Conservation (phyloP, 92 coral and sea anemone species). For the Porites cylindrica region DNA sequence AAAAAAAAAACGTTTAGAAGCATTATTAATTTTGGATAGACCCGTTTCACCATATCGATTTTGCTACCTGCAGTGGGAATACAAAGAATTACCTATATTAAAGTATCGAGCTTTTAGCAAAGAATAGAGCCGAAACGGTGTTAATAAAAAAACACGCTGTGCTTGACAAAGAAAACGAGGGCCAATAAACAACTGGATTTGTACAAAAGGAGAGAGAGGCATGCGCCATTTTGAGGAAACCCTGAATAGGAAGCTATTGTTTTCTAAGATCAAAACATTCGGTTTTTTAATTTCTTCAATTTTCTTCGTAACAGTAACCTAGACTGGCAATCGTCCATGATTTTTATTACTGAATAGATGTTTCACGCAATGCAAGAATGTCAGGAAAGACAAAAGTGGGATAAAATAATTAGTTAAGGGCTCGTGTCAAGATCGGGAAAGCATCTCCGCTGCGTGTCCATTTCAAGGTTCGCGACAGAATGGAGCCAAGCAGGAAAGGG, state of each 20-base stretch:
- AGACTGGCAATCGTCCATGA: constrained; percentile 50
- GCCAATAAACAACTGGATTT: neutral
- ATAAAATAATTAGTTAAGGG: neutral
- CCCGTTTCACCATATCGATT: neutral
- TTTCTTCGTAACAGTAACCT: neutral
- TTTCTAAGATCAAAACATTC: constrained; percentile 7
- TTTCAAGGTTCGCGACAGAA: constrained; percentile 30
- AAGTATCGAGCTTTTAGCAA: neutral
- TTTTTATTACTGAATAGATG: constrained; percentile 21
- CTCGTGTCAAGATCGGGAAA: neutral
- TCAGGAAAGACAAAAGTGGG: neutral
- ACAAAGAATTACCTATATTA: neutral
- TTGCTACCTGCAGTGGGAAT: neutral
- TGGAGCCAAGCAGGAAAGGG: constrained; percentile 22
- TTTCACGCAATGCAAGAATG: constrained; percentile 22
- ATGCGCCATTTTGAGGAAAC: neutral
- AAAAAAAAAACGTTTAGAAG: neutral
- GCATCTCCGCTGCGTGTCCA: neutral
- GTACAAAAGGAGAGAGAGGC: neutral
- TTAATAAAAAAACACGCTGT: constrained; percentile 7
- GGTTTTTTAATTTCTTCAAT: neutral
- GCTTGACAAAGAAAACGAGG: neutral
- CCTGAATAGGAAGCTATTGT: constrained; percentile 12
- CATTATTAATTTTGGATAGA: neutral
- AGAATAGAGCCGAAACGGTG: neutral